phyloP scores from a whole-genome alignment of 2,113 vertebrate species.

The Callocephalon fimbriatum region DNA sequence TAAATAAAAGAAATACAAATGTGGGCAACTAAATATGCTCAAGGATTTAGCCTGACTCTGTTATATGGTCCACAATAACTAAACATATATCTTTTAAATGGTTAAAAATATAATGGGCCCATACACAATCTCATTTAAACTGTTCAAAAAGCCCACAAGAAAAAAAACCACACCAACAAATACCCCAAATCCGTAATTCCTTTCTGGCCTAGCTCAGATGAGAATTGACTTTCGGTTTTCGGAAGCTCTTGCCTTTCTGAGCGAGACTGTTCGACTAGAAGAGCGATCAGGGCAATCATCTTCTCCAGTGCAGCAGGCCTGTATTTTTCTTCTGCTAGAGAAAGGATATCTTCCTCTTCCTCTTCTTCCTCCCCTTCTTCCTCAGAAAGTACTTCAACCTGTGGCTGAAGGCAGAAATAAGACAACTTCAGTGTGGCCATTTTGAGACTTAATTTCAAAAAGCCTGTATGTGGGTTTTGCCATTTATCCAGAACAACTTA shows the following conservation, averaged over 20 bases:
- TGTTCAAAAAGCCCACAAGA: not conserved
- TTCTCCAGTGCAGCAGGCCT: constrained; percentile 98
- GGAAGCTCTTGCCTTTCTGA: constrained; percentile 89
- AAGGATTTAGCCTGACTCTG: not conserved
- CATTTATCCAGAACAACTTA: not conserved
- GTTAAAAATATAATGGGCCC: not conserved
- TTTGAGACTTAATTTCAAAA: not conserved
- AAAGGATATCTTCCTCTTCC: constrained; percentile 97
- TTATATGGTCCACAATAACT: not conserved
- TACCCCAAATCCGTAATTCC: not conserved
- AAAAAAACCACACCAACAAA: not conserved
- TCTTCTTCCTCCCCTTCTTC: constrained; percentile 98
- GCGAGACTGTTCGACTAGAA: constrained; percentile 97
- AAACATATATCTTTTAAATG: not conserved
- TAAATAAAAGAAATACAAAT: not conserved
- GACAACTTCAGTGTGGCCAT: not conserved
- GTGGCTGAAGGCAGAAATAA: constrained; percentile 80
- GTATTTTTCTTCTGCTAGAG: constrained; percentile 98
- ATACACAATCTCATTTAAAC: not conserved
- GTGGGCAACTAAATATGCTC: not conserved
- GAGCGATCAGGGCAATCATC: constrained; percentile 98
- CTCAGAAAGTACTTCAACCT: constrained; percentile 98
- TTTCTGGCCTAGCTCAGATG: not conserved
- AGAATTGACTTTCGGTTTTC: constrained; percentile 3
- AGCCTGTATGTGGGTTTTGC: not conserved